Percentiles rank a stretch among this genome's conserved stretches.
phyloP scores from a whole-genome alignment of 2,113 vertebrate genomes.

The Bostrychus sinensis region DNA sequence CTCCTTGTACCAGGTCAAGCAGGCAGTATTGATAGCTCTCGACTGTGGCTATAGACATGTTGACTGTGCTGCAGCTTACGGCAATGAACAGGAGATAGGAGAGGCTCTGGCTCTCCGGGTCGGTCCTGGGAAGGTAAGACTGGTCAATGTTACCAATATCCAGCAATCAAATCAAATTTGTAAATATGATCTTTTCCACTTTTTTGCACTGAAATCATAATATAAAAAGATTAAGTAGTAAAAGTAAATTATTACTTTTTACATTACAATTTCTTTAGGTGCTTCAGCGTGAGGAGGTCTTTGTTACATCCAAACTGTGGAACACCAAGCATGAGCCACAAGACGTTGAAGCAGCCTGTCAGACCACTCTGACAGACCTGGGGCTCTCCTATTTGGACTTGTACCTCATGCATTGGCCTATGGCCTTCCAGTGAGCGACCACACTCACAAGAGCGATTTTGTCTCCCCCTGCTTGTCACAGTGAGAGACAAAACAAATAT shows the following conservation, averaged over 20 bases:
- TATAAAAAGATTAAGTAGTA: no score
- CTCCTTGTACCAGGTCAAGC: slow-evolving; percentile 67
- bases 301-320: slow-evolving; percentile 82
- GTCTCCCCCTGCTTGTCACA: not conserved
- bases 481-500: not conserved
- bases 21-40: slow-evolving; percentile 75
- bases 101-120: slow-evolving; percentile 68
- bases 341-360: slow-evolving; percentile 78
- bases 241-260: no score
- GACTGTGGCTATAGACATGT: slow-evolving; percentile 80
- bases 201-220: no score
- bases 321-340: slow-evolving; percentile 79
- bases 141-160: not conserved
- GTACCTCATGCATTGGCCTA: slow-evolving; percentile 83
- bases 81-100: slow-evolving; percentile 79
- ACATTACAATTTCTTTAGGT: slow-evolving; percentile 42
- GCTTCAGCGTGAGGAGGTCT: slow-evolving; percentile 72
- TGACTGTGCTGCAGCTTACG: slow-evolving; percentile 79
- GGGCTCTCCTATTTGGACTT: slow-evolving; percentile 76
- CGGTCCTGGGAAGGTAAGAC: slow-evolving; percentile 72
- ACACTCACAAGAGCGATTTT: not conserved
- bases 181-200: no score
- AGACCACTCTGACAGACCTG: slow-evolving; percentile 70
- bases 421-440: slow-evolving; percentile 77
- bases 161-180: no score